Conservation (phyloP, 1,140 invertebrate species). For the Drosophila nebulosa region DNA sequence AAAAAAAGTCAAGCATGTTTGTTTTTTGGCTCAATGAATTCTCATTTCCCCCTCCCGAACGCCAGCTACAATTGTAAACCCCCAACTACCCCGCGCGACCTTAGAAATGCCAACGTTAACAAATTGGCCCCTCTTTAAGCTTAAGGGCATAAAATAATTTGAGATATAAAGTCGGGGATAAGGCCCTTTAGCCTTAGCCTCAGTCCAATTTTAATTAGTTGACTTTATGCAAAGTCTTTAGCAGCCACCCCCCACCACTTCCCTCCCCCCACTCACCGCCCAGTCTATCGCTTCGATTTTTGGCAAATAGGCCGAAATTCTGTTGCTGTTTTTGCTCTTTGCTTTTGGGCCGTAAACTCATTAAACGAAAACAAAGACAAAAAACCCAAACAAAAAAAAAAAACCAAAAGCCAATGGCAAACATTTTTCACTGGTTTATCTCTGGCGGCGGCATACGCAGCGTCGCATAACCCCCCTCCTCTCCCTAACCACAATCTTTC, state of each 20-base stretch:
- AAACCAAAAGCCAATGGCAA: conserved; percentile 32
- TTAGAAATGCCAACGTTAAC: conserved; percentile 34
- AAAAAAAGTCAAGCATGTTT: background rate
- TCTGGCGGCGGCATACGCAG: conserved; percentile 6
- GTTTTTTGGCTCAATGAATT: background rate
- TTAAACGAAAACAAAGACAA: conserved; percentile 30
- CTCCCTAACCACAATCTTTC: background rate
- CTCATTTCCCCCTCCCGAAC: background rate
- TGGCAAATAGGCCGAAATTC: conserved; percentile 43
- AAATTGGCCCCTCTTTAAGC: conserved; percentile 23
- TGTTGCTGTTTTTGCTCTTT: conserved; percentile 15
- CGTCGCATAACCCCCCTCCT: background rate
- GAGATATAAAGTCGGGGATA: background rate
- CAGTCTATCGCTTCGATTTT: conserved; percentile 26
- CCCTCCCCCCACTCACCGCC: background rate
- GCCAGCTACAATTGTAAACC: no score
- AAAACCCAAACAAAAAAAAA: background rate
- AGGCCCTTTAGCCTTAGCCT: background rate
- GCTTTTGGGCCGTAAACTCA: conserved; percentile 44
- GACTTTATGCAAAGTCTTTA: conserved; percentile 39
- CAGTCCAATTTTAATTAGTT: conserved; percentile 41
- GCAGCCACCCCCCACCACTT: no score
- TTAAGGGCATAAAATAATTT: conserved; percentile 4
- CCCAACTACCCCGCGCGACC: no score
- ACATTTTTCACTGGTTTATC: conserved; percentile 52